Evolutionary conservation across 2,113 vertebrate species (phyloP), one percentile per base, ranked within the genome.

Genomic region (Corapipo altera): DNA sequence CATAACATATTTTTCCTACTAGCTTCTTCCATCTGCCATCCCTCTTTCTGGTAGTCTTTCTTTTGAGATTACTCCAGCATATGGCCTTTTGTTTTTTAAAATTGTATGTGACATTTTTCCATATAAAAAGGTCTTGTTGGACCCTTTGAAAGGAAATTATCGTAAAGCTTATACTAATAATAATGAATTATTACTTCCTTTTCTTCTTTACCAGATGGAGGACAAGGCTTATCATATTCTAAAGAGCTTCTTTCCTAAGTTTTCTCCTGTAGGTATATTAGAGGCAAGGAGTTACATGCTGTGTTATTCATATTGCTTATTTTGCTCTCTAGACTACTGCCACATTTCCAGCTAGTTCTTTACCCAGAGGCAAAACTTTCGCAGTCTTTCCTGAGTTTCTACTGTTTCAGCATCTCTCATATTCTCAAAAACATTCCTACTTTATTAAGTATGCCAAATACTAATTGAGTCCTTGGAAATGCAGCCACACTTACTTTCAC

Each of bases 71-170:
- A 46, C 12, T 62, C 7, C 28, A 73, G 10, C 4, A 13, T 11
- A 13, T 3, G 6, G 18, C 28, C 12, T n/a, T 44, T 3, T 35
- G 10, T 4, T n/a, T 70, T 93, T 66, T 35, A 43, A 77, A 89
- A 81, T 41, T 0, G 0, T 15, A 23, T 4, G 0, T 59, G 16
- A 27, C 1, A 12, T 30, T 77, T 86, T 93, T 70, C 27, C 7
- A 2, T 28, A 8, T 23, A 55, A 66, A 41, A 82, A 44, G 37
- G 5, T 33, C 12, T 41, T 67, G 11, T 10, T 65, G 21, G 33
- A 30, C 5, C 4, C 8, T 51, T 52, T 75, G 35, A 67, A 87
- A 67, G 18, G 21, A 61, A 87, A 89, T 44, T 41, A 30, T 54
- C 64, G 1, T 15, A 24, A 24, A 64, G 3, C 1, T 77, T 41